These are phyloP conservation scores for Galerucella nymphaeae DNA, from an alignment of 2,888 invertebrate genomes.

Conservation along the genomic window DNA sequence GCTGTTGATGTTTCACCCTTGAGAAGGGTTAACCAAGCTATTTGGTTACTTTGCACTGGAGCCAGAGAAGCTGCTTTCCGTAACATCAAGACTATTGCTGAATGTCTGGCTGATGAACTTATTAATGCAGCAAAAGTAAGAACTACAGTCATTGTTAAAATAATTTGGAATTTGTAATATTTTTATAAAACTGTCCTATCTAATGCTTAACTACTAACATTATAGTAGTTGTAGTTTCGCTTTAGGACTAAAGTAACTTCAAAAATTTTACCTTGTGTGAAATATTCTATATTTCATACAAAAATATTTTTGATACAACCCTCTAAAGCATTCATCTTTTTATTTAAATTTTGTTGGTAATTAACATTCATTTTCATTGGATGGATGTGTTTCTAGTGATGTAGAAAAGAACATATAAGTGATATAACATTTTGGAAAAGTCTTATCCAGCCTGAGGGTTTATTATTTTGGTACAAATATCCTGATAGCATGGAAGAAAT, in stretches of 20 bases:
- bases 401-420: no score
- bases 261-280: conserved; percentile 32
- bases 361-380: no score
- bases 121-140: conserved; percentile 97
- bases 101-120: conserved; percentile 99
- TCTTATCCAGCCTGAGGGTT: no score
- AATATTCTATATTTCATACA: conserved; percentile 1
- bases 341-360: no score
- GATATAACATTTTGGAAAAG: no score
- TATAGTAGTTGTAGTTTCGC: conserved; percentile 56
- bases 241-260: conserved; percentile 39
- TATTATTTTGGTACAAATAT: no score
- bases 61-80: conserved; percentile 99
- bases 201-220: conserved; percentile 55
- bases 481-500: no score
- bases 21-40: conserved; percentile 98
- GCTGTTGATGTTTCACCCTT: conserved; percentile 99
- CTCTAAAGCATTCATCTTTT: no score
- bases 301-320: conserved; percentile 34
- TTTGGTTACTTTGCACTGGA: conserved; percentile 99
- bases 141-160: neutral
- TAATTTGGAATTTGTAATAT: neutral
- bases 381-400: no score
- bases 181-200: conserved; percentile 54
- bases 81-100: conserved; percentile 99